Evolutionary conservation across 2,113 vertebrate genomes (phyloP).

Genomic region (Tupaia tana): DNA sequence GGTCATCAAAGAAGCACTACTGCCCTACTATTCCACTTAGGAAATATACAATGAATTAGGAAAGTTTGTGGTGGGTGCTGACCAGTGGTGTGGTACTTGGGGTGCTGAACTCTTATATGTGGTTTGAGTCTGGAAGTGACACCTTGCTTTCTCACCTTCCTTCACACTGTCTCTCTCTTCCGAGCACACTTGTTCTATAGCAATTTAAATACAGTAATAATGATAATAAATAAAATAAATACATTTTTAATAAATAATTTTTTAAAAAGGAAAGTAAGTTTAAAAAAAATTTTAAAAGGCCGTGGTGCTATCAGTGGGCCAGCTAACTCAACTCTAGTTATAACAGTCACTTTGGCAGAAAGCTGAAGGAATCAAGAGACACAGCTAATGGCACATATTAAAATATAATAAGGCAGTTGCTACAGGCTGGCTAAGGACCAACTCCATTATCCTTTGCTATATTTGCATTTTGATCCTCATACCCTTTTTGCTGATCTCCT

Average conservation of each 20-base stretch:
- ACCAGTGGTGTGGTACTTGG: too few relatives aligned
- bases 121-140: too few relatives aligned
- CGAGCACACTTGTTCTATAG: too few relatives aligned
- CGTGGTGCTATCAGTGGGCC: background rate
- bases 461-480: background rate
- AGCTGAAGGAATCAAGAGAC: background rate
- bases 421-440: background rate
- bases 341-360: background rate
- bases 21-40: background rate
- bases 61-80: background rate
- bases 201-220: too few relatives aligned
- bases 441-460: background rate
- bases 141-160: too few relatives aligned
- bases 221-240: too few relatives aligned
- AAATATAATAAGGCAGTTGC: constrained; percentile 4
- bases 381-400: background rate
- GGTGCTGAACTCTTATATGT: too few relatives aligned
- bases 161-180: too few relatives aligned
- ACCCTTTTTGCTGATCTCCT: background rate
- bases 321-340: background rate
- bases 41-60: background rate
- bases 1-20: background rate
- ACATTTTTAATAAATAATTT: too few relatives aligned
- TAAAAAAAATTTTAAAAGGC: background rate
- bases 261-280: too few relatives aligned